Evolutionary conservation across 2,113 vertebrate species (phyloP).

Genomic region (zebrafish (Danio rerio)): GRCz12tu NC_133189.1:46012501-46013000

Average conservation of each 20-base stretch:
- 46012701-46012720: neutral
- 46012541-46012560: conserved; percentile 28
- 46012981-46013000: neutral
- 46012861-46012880: conserved; percentile 49
- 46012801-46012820: conserved; percentile 58
- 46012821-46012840: conserved; percentile 52
- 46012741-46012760: conserved; percentile 43
- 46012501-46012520: conserved; percentile 44
- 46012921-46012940: conserved; percentile 8
- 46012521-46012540: conserved; percentile 31
- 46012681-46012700: conserved; percentile 41
- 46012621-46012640: conserved; percentile 67
- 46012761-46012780: conserved; percentile 64
- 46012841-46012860: conserved; percentile 46
- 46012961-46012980: neutral
- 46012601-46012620: conserved; percentile 43
- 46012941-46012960: neutral
- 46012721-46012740: conserved; percentile 11
- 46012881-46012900: conserved; percentile 27
- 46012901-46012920: conserved; percentile 2
- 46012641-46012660: conserved; percentile 60
- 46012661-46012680: conserved; percentile 65
- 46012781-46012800: conserved; percentile 55
- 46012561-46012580: conserved; percentile 25
- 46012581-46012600: conserved; percentile 6